Base-by-base conservation (phyloP, 2,797 vertebrate genomes). In the Aldrovandia affinis region DNA sequence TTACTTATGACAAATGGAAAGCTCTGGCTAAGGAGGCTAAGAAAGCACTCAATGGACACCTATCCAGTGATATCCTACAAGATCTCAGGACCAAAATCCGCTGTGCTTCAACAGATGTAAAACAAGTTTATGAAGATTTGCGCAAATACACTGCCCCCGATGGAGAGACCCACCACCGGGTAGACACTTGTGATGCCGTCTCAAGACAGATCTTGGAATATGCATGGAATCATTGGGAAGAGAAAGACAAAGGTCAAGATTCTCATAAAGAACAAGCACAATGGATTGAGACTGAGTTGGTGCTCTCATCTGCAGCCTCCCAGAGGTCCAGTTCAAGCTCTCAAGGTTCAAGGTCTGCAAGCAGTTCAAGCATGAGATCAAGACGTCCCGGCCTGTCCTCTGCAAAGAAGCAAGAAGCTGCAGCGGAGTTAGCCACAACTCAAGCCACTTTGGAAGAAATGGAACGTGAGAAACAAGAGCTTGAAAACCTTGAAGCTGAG, bases 361-460 rank as follows among this genome's bases (percentile, higher is more conserved):
- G 20, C 39, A 42, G 39, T 22, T 22, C 14, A 28, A 55, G 22
- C 30, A 55, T 47, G 44, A 42, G 59, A n/a, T 84, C 59, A 68
- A 84, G 42, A 77, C 50, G 2, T 15, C 70, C 57, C 12, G 55
- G 68, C 28, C 28, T 84, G 61, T 83, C 78, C 3, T 88, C 85
- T 47, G 18, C 39, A 30, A 88, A 30, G 81, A 81, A 50, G 81
- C 87, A 85, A 65, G 83, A 87, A 84, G 87, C 87, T 70, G 87
- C 81, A 78, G 87, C 86, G 10, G 88, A 89, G 59, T 10, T 88
- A 47, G 86, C 88, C 3, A 84, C 87, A 78, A 86, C 85, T 6
- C 54, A 87, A 77, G 86, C 86, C 3, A 83, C 81, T 2, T 42
- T 87, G 2, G 47, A 83, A 2, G 73, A 88, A 55, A 83, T 87